These are phyloP conservation scores for Noctua janthe DNA, from an alignment of 2,888 invertebrate genomes.

Conservation along the genomic window DNA sequence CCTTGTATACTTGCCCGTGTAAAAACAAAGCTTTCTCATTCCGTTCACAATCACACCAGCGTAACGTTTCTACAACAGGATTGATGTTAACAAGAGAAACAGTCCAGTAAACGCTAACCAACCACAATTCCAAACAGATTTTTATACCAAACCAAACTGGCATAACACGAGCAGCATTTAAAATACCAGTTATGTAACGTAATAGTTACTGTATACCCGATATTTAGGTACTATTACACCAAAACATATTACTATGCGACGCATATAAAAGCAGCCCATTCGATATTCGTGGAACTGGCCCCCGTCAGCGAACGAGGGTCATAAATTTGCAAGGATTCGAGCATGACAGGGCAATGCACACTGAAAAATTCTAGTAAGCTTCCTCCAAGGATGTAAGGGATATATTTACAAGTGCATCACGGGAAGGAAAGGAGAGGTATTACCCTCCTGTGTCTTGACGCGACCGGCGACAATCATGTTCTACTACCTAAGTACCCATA, in stretches of 20 bases:
- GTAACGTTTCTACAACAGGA: not conserved
- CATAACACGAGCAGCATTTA: not conserved
- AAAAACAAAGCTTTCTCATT: too few relatives aligned
- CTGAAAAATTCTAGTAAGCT: conserved; percentile 85
- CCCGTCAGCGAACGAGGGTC: conserved; percentile 80
- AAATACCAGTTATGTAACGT: conserved; percentile 15
- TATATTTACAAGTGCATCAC: conserved; percentile 66
- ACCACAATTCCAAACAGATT: conserved; percentile 10
- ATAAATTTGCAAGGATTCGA: conserved; percentile 88
- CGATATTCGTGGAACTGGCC: conserved; percentile 82
- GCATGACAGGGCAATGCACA: conserved; percentile 85
- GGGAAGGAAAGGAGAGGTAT: conserved; percentile 39
- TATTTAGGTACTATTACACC: conserved; percentile 50
- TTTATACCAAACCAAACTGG: conserved; percentile 18
- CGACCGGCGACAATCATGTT: conserved; percentile 35
- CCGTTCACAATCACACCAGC: not conserved
- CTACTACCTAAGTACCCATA: not conserved
- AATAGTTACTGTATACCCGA: conserved; percentile 20
- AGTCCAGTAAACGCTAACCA: not conserved
- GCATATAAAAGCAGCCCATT: conserved; percentile 78
- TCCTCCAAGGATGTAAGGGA: conserved; percentile 72
- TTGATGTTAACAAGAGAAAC: not conserved
- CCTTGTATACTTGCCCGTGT: too few relatives aligned
- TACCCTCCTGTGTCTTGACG: conserved; percentile 48
- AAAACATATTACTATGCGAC: conserved; percentile 75